Evolutionary conservation across 2,888 invertebrate genomes (phyloP).

Genomic region (Sminthurinus aureus): DNA sequence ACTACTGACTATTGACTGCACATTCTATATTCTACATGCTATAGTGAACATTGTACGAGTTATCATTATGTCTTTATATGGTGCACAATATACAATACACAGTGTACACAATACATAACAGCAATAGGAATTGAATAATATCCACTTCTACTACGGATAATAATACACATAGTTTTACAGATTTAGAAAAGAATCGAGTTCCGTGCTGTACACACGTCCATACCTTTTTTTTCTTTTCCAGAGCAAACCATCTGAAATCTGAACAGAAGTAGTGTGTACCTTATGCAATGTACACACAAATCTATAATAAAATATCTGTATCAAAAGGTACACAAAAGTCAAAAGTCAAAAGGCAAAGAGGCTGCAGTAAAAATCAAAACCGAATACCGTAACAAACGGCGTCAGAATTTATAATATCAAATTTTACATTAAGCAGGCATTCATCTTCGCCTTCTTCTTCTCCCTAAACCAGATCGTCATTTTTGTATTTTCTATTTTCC

Average conservation of each 20-base stretch:
- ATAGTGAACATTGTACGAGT: no score
- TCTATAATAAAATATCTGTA: neutral
- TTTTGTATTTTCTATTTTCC: neutral
- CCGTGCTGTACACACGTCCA: neutral
- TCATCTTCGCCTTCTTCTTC: neutral
- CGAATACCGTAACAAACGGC: slow-evolving; percentile 27
- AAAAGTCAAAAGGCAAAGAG: neutral
- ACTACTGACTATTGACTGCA: no score
- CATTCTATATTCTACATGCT: no score
- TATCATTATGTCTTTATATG: no score
- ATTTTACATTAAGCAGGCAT: slow-evolving; percentile 19
- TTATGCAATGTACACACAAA: neutral
- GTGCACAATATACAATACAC: no score
- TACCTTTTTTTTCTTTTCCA: slow-evolving; percentile 4
- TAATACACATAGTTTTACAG: no score
- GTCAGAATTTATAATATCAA: slow-evolving; percentile 18
- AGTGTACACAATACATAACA: no score
- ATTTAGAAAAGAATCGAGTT: neutral
- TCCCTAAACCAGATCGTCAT: neutral
- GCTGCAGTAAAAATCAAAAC: neutral
- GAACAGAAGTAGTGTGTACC: no score
- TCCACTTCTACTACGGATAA: no score
- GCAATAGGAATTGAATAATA: no score
- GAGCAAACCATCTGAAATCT: neutral
- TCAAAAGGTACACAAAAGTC: neutral